Evolutionary conservation across 1,140 invertebrate species (phyloP).

Genomic region (Galendromus occidentalis): DNA sequence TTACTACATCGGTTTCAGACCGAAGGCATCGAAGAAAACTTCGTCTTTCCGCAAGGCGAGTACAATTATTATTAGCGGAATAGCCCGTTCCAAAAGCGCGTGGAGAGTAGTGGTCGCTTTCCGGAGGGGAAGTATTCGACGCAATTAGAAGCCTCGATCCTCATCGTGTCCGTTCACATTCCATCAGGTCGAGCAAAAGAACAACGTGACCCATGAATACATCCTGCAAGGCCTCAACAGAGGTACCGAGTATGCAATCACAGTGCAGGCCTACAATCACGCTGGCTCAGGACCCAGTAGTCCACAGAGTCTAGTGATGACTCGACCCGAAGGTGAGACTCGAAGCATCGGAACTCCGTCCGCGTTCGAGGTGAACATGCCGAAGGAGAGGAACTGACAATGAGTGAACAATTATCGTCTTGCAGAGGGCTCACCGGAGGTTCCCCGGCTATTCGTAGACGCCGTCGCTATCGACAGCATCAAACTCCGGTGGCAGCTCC

Average conservation of each 20-base stretch:
- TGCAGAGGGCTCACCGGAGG: not conserved
- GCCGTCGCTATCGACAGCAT: not conserved
- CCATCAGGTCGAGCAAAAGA: not conserved
- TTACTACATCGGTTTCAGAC: slow-evolving; percentile 29
- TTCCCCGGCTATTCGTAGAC: not conserved
- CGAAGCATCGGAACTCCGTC: no score
- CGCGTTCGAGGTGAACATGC: no score
- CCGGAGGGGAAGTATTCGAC: no score
- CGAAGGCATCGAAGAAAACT: slow-evolving; percentile 22
- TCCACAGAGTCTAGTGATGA: not conserved
- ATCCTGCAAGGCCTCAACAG: slow-evolving; percentile 19
- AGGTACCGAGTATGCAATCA: slow-evolving; percentile 20
- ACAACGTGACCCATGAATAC: slow-evolving; percentile 18
- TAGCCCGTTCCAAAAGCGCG: no score
- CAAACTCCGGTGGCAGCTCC: not conserved
- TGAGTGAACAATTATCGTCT: no score
- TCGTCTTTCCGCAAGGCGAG: slow-evolving; percentile 21
- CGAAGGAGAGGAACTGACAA: no score
- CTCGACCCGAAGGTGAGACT: not conserved
- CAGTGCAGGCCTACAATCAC: slow-evolving; percentile 21
- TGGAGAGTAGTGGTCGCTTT: no score
- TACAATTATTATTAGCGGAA: no score
- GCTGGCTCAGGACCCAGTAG: slow-evolving; percentile 20
- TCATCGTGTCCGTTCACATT: not conserved
- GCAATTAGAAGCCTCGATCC: no score